Base-by-base conservation (phyloP, 1,140 invertebrate species). In the Spodoptera litura region DNA sequence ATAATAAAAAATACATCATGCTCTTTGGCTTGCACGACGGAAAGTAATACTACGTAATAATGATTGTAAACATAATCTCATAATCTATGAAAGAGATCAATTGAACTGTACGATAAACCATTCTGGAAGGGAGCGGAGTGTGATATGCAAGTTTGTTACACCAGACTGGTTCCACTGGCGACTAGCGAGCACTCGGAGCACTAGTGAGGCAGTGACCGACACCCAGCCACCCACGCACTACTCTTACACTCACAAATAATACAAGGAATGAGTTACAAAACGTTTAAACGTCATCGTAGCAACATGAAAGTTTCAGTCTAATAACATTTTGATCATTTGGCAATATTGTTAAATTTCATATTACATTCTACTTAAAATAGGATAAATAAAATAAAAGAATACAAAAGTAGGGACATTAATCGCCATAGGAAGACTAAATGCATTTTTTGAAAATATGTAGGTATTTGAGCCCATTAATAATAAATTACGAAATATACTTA, bases 11-110 rank as follows among this genome's bases (percentile, higher is more conserved):
- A 93, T 90, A 94, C 93, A 93, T 94, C 92, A 94, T 93, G 93
- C 93, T 94, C 93, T 94, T 94, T 94, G 93, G 93, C 92, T 92
- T 94, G 93, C 93, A 94, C 93, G 93, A 94, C 92, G 91, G 89
- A 92, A 89, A 90, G 79, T 87, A 82, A 78, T 78, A 68, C 61
- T 77, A 77, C 61, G 59, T 58, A 77, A 77, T 73, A 59, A 44
- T 70, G 74, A 56, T 77, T 77, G 62, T 77, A 81, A 88, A 89
- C 81, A 83, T 87, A 89, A 89, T 87, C 86, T 87, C 83, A 84
- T 85, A 85, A 88, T 80, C 82, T 91, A 93, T 90, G 78, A 83
- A 85, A 91, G 91, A 94, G 92, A 94, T 93, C 92, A 93, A 88
- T 87, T 84, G 84, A 89, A 91, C 83, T 87, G 86, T 88, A 89